Percentiles rank a stretch among this genome's conserved stretches.
These are phyloP conservation scores for Stenodema calcarata DNA, from an alignment of 2,888 invertebrate species.

Conservation along the genomic window DNA sequence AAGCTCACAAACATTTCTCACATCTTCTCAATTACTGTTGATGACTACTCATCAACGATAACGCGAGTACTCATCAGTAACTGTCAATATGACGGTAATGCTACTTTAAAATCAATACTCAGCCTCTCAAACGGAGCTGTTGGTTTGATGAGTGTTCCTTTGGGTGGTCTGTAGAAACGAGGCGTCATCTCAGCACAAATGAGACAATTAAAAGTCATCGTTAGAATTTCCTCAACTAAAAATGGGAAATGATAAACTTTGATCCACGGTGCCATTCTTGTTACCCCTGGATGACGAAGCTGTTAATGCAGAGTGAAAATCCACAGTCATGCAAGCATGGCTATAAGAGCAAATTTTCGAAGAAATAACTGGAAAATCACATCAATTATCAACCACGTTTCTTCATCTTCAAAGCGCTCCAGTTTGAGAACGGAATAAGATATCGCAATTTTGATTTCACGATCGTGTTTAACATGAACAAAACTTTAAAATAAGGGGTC, in stretches of 20 bases:
- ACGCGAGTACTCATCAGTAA: background rate
- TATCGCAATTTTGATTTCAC: too few relatives aligned
- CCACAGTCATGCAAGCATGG: too few relatives aligned
- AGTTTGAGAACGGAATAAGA: too few relatives aligned
- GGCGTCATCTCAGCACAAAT: constrained; percentile 42
- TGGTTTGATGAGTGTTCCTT: background rate
- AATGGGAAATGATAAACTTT: background rate
- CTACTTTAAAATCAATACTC: constrained; percentile 38
- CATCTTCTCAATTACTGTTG: too few relatives aligned
- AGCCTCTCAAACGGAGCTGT: constrained; percentile 20
- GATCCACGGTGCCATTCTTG: background rate
- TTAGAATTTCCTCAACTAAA: constrained; percentile 51
- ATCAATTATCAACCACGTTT: too few relatives aligned
- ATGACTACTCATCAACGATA: too few relatives aligned
- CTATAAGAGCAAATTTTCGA: too few relatives aligned
- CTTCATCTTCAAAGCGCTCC: too few relatives aligned
- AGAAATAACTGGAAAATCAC: too few relatives aligned
- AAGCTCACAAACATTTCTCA: background rate
- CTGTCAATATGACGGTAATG: background rate
- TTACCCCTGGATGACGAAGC: constrained; percentile 28
- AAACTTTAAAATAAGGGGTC: too few relatives aligned
- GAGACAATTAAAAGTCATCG: constrained; percentile 35
- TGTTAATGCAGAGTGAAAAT: constrained; percentile 37
- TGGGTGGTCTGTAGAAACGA: background rate
- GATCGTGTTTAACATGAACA: too few relatives aligned